Evolutionary conservation across 2,113 vertebrate species (phyloP).

Genomic region (Hepsetus odoe): DNA sequence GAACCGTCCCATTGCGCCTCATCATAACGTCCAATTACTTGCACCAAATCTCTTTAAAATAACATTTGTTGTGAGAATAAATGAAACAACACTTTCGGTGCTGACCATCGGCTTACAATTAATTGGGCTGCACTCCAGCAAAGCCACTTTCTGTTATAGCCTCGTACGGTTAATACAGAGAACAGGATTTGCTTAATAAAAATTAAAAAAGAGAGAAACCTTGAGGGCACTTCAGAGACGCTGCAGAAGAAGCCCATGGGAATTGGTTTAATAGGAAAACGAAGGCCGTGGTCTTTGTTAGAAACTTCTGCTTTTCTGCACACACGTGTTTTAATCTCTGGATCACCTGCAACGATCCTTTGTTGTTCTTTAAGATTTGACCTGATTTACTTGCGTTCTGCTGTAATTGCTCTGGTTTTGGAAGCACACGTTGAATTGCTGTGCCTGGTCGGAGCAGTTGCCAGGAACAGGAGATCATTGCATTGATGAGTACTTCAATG

Average conservation of each 20-base stretch:
- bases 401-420: no score
- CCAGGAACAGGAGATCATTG: no score
- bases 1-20: not conserved
- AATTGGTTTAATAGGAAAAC: conserved; percentile 1
- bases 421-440: no score
- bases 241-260: not conserved
- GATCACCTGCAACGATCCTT: not conserved
- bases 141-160: not conserved
- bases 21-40: not conserved
- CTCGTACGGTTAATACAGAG: not conserved
- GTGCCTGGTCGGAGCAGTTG: no score
- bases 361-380: no score
- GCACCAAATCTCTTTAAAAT: not conserved
- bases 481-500: no score
- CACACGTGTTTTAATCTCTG: not conserved
- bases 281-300: not conserved
- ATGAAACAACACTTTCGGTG: not conserved
- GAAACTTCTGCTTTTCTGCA: not conserved
- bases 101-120: not conserved
- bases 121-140: not conserved
- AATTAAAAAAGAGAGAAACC: not conserved
- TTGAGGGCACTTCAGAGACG: not conserved
- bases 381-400: no score
- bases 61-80: not conserved
- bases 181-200: conserved; percentile 3